Conservation (phyloP, 2,797 vertebrate species). For the Micromesistius poutassou region DNA sequence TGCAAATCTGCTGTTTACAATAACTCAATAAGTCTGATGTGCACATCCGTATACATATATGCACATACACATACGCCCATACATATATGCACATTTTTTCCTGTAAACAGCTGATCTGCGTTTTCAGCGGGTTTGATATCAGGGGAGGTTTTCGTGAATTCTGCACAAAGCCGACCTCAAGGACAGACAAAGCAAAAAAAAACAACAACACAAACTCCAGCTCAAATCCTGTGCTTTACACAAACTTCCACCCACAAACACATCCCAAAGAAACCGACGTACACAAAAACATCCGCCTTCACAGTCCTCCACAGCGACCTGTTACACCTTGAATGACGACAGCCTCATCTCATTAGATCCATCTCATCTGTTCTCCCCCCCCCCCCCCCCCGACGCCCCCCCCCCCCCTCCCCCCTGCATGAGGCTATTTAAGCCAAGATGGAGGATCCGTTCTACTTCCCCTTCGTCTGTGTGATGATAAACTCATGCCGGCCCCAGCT, state of each 20-base stretch:
- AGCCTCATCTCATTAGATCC: neutral
- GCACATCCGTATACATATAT: no score
- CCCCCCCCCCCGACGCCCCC: no score
- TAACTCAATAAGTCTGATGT: neutral
- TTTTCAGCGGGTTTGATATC: no score
- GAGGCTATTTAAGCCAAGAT: neutral
- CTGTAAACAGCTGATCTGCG: neutral
- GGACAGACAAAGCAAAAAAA: neutral
- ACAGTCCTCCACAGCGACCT: no score
- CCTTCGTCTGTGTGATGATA: neutral
- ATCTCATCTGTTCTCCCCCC: neutral
- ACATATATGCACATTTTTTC: neutral
- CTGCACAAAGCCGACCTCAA: neutral
- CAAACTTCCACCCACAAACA: neutral
- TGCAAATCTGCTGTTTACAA: slow-evolving; percentile 21
- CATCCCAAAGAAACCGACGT: no score
- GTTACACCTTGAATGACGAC: neutral
- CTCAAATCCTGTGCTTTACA: neutral
- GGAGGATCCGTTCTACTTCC: neutral
- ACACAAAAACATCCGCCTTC: no score
- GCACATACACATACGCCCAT: no score
- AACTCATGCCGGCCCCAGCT: neutral
- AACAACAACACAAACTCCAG: no score
- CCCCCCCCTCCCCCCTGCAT: neutral
- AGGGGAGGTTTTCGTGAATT: neutral